A percentile compares a stretch with the other conserved stretches of the same genome.
These are phyloP conservation scores for Euplexia lucipara DNA, from an alignment of 2,888 invertebrate genomes.

Conservation along the genomic window DNA sequence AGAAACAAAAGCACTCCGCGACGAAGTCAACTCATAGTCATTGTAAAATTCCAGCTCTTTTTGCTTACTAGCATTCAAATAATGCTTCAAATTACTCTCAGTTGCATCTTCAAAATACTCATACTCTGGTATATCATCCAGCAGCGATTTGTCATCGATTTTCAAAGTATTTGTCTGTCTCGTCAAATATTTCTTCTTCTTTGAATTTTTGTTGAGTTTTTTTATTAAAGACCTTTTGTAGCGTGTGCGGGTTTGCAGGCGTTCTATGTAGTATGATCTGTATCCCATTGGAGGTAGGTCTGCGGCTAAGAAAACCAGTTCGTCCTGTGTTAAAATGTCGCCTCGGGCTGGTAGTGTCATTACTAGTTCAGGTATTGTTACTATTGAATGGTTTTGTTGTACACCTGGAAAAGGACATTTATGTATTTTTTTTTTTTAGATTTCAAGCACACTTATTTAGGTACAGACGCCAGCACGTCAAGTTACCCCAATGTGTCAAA, in stretches of 20 bases:
- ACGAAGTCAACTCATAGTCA: neutral
- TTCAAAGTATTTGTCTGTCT: slow-evolving; percentile 64
- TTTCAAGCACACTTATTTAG: too few relatives aligned
- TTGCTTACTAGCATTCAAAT: slow-evolving; percentile 14
- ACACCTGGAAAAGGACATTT: slow-evolving; percentile 75
- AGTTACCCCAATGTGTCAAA: too few relatives aligned
- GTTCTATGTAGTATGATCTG: slow-evolving; percentile 90
- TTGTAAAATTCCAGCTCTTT: slow-evolving; percentile 25
- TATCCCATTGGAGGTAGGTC: slow-evolving; percentile 93
- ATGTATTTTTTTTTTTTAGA: too few relatives aligned
- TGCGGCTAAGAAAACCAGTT: slow-evolving; percentile 93
- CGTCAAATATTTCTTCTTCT: slow-evolving; percentile 70
- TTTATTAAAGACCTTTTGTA: slow-evolving; percentile 68
- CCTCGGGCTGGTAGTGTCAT: slow-evolving; percentile 88
- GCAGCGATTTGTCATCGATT: slow-evolving; percentile 59
- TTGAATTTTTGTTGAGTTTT: slow-evolving; percentile 66
- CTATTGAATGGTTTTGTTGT: slow-evolving; percentile 90
- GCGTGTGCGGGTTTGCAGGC: slow-evolving; percentile 14
- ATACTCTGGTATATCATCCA: slow-evolving; percentile 57
- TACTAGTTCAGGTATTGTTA: slow-evolving; percentile 92
- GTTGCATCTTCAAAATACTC: slow-evolving; percentile 63
- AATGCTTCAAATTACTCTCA: neutral
- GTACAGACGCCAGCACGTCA: too few relatives aligned
- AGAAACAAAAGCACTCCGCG: fast-evolving
- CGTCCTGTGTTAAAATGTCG: slow-evolving; percentile 76